Evolutionary conservation across 2,888 invertebrate genomes (phyloP), one percentile per base, ranked within the genome.

Genomic region (Odontothrips loti): DNA sequence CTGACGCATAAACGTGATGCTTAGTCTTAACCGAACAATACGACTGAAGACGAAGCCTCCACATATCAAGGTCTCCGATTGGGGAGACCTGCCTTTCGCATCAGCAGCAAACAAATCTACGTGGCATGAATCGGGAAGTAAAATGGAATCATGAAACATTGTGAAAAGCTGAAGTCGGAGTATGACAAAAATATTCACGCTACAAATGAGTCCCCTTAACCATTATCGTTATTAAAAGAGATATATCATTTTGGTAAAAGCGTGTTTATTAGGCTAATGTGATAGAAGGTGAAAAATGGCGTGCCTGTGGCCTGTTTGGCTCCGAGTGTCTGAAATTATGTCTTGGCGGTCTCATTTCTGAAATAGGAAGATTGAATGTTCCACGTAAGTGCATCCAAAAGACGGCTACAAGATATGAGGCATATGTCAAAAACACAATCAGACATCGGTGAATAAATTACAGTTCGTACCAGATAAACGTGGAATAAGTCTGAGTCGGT

Each of bases 201-300:
- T 75, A 75, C 68, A 75, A 27, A 75, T 75, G 68, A 75, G 68
- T 75, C 68, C 68, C 68, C 68, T 75, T 75, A 75, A 75, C 68
- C 68, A 75, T 75, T 75, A 75, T 75, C 68, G 68, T 75, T 75
- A 75, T 75, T 75, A 75, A 75, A 75, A 75, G 68, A 75, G 68
- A 75, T 75, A 75, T 75, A 75, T 27, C 68, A 75, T 75, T 75
- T 75, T 23, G 68, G 23, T 75, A 23, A 75, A 75, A 75, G 68
- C 68, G 68, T 75, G 68, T 75, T 75, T 75, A 75, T 10, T 75
- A 75, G 68, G 68, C 68, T 75, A 75, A 75, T 10, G 68, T 75
- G 68, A 75, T 75, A 75, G 68, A 8, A 75, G 68, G 68, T 75
- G 68, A 75, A 27, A 75, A 75, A 75, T 75, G 68, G 12, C 23